These are phyloP conservation scores for Darevskia mixta DNA, from an alignment of 2,797 vertebrate genomes.

Conservation along the genomic window DNA sequence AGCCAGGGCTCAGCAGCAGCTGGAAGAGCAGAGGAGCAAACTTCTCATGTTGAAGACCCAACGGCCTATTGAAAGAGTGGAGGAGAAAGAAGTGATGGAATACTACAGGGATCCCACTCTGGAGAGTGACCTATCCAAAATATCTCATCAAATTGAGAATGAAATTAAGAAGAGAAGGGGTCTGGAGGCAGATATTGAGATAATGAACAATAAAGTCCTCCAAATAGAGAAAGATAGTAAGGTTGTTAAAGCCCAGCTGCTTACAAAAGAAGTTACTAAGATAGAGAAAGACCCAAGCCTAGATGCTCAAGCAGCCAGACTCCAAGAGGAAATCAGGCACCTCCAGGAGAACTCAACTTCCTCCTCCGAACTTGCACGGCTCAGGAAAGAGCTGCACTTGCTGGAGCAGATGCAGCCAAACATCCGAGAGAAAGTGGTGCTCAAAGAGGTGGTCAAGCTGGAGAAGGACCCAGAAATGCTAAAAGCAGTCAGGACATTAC, in stretches of 20 bases:
- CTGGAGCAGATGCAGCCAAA: constrained; percentile 87
- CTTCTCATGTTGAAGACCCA: constrained; percentile 88
- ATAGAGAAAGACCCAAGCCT: constrained; percentile 92
- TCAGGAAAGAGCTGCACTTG: constrained; percentile 86
- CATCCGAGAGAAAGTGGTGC: constrained; percentile 89
- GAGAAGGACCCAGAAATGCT: constrained; percentile 91
- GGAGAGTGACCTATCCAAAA: constrained; percentile 80
- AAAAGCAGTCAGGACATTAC: constrained; percentile 81
- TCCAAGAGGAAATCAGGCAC: constrained; percentile 83
- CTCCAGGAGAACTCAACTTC: constrained; percentile 78
- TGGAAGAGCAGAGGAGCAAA: constrained; percentile 84
- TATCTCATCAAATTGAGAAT: constrained; percentile 80
- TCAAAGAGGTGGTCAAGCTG: constrained; percentile 92
- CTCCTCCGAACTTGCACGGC: constrained; percentile 79
- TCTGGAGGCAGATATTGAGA: constrained; percentile 84
- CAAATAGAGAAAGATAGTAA: constrained; percentile 82
- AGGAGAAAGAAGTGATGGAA: constrained; percentile 93
- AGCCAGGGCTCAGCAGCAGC: constrained; percentile 76
- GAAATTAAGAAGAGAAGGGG: constrained; percentile 79
- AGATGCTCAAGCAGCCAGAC: constrained; percentile 83
- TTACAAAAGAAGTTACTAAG: constrained; percentile 95
- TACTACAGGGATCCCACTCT: constrained; percentile 93
- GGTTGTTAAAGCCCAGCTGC: constrained; percentile 82
- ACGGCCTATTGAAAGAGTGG: constrained; percentile 88
- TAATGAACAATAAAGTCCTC: constrained; percentile 78